Base-by-base conservation (phyloP, 2,888 invertebrate genomes). In the Harpagoxenus sublaevis region DNA sequence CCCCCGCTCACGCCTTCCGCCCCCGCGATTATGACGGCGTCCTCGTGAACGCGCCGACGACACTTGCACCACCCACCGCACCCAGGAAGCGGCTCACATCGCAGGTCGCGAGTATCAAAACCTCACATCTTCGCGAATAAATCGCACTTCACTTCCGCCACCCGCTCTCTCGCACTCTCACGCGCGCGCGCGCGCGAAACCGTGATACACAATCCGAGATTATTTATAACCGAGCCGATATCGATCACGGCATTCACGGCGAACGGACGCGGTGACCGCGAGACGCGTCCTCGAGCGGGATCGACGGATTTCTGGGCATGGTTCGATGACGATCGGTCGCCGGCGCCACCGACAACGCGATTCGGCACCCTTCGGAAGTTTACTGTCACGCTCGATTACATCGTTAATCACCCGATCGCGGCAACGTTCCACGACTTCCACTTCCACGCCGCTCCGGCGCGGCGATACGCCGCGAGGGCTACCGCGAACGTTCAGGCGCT, bases 191-290 rank as follows among this genome's bases (percentile, higher is more conserved):
- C 45, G 42, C 66, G 6, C 35, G 53, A 35, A n/a, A 62, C 62
- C 15, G 35, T 9, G 18, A 12, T 18, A 8, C 3, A 3, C 23
- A 23, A 23, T 48, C 48, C 31, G 31, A 35, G 18, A 70, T 53
- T 15, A 31, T 12, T 51, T 10, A 48, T 48, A 18, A 15, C 28
- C 51, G 5, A 51, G 6, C n/a, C 18, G 45, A 45, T 12, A n/a
- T 31, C 60, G 74, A 74, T 74, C 74, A 60, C 57, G 28, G 5
- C 60, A 60, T 60, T 74, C 60, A 60, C 57, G 28, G 5, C 15
- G 39, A 71, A 0, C 39, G 15, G 15, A 2, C 31, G 12, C 31
- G 35, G 1, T 3, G 28, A 12, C 35, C 35, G 10, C 70, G 35
- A 8, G n/a, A 18, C 28, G 39, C 55, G 42, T 9, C 15, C 15